phyloP scores from a whole-genome alignment of 2,797 vertebrate genomes.

The Streptopelia turtur region DNA sequence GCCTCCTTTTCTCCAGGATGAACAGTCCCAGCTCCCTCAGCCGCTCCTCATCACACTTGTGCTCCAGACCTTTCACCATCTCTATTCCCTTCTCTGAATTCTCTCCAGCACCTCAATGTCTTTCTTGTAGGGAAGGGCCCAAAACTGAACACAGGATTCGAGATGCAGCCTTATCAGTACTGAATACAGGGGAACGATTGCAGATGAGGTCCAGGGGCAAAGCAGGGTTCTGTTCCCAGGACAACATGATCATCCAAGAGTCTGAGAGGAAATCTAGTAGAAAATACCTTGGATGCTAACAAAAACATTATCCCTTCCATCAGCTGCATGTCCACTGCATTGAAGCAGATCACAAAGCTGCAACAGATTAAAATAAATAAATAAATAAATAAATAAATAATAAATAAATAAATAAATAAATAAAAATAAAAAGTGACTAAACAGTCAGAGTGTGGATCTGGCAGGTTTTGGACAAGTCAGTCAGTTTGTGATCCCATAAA shows the following conservation, averaged over 20 bases:
- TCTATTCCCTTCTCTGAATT: no score
- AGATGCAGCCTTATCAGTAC: background rate
- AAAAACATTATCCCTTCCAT: background rate
- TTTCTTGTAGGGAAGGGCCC: no score
- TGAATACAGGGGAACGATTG: no score
- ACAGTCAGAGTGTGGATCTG: background rate
- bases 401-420: background rate
- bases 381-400: background rate
- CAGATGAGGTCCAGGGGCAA: background rate
- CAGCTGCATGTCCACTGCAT: background rate
- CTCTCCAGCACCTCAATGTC: no score
- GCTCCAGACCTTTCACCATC: no score
- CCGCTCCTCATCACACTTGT: no score
- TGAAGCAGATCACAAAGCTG: background rate
- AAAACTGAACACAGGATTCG: background rate
- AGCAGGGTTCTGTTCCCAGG: background rate
- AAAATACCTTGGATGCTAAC: background rate
- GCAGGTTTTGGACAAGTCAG: background rate
- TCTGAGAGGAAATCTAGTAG: background rate
- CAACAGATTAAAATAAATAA: background rate
- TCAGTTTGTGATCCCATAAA: background rate
- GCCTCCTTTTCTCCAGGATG: no score
- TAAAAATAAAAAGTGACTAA: no score
- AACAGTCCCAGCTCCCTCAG: no score
- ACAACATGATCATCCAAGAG: accelerated